Evolutionary conservation across 2,113 vertebrate genomes (phyloP), one percentile per base, ranked within the genome.

Genomic region (Neotoma lepida): DNA sequence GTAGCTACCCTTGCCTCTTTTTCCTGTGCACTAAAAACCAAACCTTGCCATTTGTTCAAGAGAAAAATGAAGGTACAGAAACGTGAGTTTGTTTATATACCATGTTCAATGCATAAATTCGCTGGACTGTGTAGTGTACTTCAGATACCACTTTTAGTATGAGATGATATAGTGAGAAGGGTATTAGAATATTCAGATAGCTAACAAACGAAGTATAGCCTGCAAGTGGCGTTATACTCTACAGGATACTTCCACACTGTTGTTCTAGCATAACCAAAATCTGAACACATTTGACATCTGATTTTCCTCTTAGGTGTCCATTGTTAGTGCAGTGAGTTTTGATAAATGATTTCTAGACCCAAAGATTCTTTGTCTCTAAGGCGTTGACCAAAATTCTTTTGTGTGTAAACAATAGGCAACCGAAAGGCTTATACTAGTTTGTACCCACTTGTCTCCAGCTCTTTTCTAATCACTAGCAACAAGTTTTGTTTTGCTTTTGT

Each of bases 401-500:
- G 41, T 89, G 78, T 74, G 44, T 71, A 90, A 87, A 39, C 33
- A 78, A 90, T 80, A 63, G 56, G 30, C 46, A 66, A 54, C 33
- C 39, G 8, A 56, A 39, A 80, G 4, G 30, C 66, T 39, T 77
- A 9, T 56, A 58, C 5, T 66, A 63, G 68, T 92, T 94, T 89
- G 44, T 84, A 44, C 4, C 44, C 44, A 46, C 90, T 74, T 70
- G 63, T 94, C 78, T 46, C 39, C 41, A 88, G 20, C 68, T 63
- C n/a, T 88, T 81, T 89, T 93, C 64, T 49, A 90, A 61, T 3
- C 12, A 28, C 41, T 51, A 78, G 85, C 88, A 94, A 96, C 74
- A 95, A 86, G 78, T 74, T 87, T 95, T 93, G 41, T n/a, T 66
- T 49, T 66, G 44, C 66, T 51, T 77, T 90, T 39, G 4, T 51